Base-by-base conservation (phyloP, 2,113 vertebrate species). In the Trachemys scripta region DNA sequence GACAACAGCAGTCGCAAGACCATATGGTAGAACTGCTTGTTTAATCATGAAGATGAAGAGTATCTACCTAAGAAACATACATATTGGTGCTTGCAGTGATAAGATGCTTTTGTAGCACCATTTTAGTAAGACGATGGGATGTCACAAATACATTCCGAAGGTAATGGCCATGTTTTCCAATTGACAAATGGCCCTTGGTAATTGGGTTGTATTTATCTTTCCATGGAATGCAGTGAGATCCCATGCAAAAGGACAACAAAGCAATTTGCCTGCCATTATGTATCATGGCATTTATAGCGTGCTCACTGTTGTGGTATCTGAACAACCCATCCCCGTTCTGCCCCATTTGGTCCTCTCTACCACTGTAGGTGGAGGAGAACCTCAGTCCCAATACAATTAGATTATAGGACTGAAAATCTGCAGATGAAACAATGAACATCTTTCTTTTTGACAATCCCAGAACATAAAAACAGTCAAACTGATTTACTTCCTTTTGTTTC, bases 401-500 rank as follows among this genome's bases (percentile, higher is more conserved):
- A 91, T 59, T 93, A 82, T 81, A 91, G 49, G 29, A 59, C 17
- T 29, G 24, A 5, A 57, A 82, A 80, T 45, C 16, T 62, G 19
- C 19, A 92, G 62, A 25, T 72, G 59, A 82, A 17, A 27, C 35
- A 56, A 24, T 10, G 22, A 56, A 49, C 49, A 76, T 53, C 22
- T 93, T 81, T 31, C 22, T 78, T 49, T 62, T 19, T 3, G 27
- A 57, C 49, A 80, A 42, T 3, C 12, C 51, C 83, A 5, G 35
- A 16, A 12, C 7, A 10, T 56, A 38, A 20, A 72, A 96, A 50
- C 13, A 91, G 59, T 42, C 80, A 89, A 89, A 16, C 20, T 80
- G 82, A 93, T 89, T 93, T 89, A 90, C 38, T 81, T 91, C 81
- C 83, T 91, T 69, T 76, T 35, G 4, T 92, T 93, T 95, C 80